phyloP scores from a whole-genome alignment of 2,888 invertebrate species.

The Octonoba sinensis region DNA sequence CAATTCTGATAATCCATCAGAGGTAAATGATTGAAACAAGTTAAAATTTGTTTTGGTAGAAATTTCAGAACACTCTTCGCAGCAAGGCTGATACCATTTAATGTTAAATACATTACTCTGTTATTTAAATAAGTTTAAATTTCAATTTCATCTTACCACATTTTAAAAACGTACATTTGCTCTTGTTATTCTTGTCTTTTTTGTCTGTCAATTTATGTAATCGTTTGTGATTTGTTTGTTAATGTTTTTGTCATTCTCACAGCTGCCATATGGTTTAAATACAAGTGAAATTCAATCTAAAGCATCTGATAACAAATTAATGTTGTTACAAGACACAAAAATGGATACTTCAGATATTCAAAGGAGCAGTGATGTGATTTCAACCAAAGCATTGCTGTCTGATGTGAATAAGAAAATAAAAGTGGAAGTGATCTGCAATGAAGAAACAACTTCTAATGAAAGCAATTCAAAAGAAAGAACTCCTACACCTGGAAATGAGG shows the following conservation, averaged over 20 bases:
- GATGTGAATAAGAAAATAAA: constrained; percentile 24
- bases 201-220: background rate
- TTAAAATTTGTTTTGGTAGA: background rate
- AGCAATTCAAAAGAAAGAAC: constrained; percentile 4
- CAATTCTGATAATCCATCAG: constrained; percentile 37
- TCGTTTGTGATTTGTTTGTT: too few relatives aligned
- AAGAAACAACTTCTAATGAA: constrained; percentile 3
- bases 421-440: constrained; percentile 14
- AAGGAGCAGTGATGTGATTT: background rate
- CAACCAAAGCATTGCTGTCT: background rate
- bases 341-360: constrained; percentile 13
- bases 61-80: background rate
- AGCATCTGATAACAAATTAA: constrained; percentile 32
- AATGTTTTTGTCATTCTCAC: too few relatives aligned
- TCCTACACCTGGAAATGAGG: too few relatives aligned
- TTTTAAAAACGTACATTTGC: too few relatives aligned
- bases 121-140: too few relatives aligned
- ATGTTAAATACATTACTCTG: background rate
- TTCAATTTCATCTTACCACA: too few relatives aligned
- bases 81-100: background rate
- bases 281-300: constrained; percentile 36
- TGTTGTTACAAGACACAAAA: constrained; percentile 36
- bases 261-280: constrained; percentile 34
- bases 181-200: too few relatives aligned
- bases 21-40: constrained; percentile 20